Evolutionary conservation across 2,888 invertebrate species (phyloP), one percentile per base, ranked within the genome.

Genomic region (Allolobophora icterica): DNA sequence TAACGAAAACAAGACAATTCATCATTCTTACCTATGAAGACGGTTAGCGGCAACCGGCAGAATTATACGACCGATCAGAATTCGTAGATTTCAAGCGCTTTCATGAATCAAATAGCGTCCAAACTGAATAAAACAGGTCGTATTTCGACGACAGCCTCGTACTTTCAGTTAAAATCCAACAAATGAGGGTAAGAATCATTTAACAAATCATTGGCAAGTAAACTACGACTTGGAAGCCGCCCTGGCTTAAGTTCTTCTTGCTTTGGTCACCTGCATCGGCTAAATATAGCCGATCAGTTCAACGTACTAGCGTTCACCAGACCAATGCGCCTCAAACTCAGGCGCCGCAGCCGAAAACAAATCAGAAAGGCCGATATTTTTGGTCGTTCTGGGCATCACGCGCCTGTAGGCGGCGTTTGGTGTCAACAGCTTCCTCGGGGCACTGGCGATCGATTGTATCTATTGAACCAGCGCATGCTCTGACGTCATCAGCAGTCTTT

Each of bases 211-310:
- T 52, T 24, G 21, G 52, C 52, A 1, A 21, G 52, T 52, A 52
- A 71, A 71, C 71, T 8, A 71, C 30, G 8, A 30, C 71, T 4
- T n/a, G n/a, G 11, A 71, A 30, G 4, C 17, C 21, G 17, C 1
- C 30, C 2, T 17, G 30, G n/a, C n/a, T 71, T n/a, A 52, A 52
- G 2, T 71, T 71, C 71, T 71, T n/a, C 71, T 71, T 71, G 71
- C 71, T 71, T n/a, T 71, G 30, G 30, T n/a, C 71, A 71, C 30
- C 71, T n/a, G 71, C 71, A 6, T 71, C 71, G 71, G 6, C 71
- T 71, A 71, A 71, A 71, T 71, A 71, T 71, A 71, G 71, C 30
- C 71, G n/a, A 71, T n/a, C 71, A 71, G 71, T 71, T 71, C 71
- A 71, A 71, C 8, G 71, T 71, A 71, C 71, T 71, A 71, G 71